Base-by-base conservation (phyloP, 2,797 vertebrate species). In the Lemur catta region DNA sequence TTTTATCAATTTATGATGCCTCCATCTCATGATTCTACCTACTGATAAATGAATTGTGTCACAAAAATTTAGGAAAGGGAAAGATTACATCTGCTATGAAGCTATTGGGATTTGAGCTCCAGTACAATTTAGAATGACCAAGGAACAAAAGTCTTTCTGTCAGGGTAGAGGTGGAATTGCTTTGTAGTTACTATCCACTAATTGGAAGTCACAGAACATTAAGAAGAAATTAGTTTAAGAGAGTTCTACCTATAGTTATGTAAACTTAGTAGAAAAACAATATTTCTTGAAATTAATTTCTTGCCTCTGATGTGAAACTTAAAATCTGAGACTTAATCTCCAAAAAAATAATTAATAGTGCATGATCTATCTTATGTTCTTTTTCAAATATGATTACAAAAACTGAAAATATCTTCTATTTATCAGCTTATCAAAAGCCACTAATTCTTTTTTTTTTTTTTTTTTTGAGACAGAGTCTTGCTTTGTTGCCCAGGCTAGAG, bases 261-360 rank as follows among this genome's bases (percentile, higher is more conserved):
- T 59, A 84, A 90, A 84, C 17, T 95, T 91, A 79, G 17, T 20
- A 84, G 9, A 48, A 95, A 84, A 87, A 80, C 38, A 75, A 7
- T 7, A 14, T 72, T 90, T 89, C 43, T 91, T 81, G 13, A 48
- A 79, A 93, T 84, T 88, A 84, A 84, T 67, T 88, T 79, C 63
- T 93, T 71, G 74, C 38, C 80, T 82, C 67, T 89, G 38, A 55
- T 20, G n/a, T 79, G 67, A 85, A 50, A 74, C 18, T 92, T 85
- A 89, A 75, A 91, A 71, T 84, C 57, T 84, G 84, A 85, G 33
- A 69, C 57, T 95, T 72, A 69, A 0, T 82, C 57, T 55, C 41
- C 30, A 90, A 69, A 69, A 10, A 57, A 55, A 69, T 43, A 78
- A 84, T 13, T 43, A 78, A 84, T 13, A 79, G 11, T 13, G n/a